phyloP scores from a whole-genome alignment of 2,888 invertebrate species.

The Acanthococcus lagerstroemiae region DNA sequence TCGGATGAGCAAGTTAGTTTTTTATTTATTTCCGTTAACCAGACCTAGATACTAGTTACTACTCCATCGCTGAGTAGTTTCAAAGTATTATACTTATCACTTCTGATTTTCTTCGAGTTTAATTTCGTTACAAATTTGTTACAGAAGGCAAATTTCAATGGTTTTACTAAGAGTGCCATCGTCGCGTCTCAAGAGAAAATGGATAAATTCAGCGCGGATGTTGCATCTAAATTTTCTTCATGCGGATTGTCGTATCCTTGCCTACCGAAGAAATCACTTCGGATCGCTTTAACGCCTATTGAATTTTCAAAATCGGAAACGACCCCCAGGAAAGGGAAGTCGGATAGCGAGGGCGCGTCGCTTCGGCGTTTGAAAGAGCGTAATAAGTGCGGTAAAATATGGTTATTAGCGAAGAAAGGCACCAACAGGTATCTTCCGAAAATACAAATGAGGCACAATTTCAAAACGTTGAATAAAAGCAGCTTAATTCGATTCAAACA shows the following conservation, averaged over 20 bases:
- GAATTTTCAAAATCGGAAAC: no score
- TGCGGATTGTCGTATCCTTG: background rate
- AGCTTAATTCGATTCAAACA: slow-evolving; percentile 20
- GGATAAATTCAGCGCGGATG: background rate
- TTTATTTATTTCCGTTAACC: background rate
- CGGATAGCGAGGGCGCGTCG: background rate
- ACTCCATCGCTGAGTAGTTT: background rate
- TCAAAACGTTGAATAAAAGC: slow-evolving; percentile 20
- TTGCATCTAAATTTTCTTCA: background rate
- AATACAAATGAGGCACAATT: slow-evolving; percentile 15
- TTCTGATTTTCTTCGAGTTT: background rate
- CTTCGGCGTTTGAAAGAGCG: background rate
- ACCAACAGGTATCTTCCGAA: slow-evolving; percentile 6
- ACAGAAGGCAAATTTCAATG: slow-evolving; percentile 22
- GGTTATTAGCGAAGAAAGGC: slow-evolving; percentile 6
- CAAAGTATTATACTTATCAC: no score
- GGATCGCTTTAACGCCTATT: no score
- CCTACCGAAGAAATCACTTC: no score
- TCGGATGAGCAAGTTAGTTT: slow-evolving; percentile 41
- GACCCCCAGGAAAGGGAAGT: no score
- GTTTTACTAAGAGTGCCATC: slow-evolving; percentile 13
- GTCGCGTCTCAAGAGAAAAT: slow-evolving; percentile 5
- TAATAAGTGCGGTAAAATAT: slow-evolving; percentile 1
- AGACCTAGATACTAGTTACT: background rate
- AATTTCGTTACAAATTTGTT: slow-evolving; percentile 34